phyloP scores from a whole-genome alignment of 2,888 invertebrate species.

The Tipula helvola region DNA sequence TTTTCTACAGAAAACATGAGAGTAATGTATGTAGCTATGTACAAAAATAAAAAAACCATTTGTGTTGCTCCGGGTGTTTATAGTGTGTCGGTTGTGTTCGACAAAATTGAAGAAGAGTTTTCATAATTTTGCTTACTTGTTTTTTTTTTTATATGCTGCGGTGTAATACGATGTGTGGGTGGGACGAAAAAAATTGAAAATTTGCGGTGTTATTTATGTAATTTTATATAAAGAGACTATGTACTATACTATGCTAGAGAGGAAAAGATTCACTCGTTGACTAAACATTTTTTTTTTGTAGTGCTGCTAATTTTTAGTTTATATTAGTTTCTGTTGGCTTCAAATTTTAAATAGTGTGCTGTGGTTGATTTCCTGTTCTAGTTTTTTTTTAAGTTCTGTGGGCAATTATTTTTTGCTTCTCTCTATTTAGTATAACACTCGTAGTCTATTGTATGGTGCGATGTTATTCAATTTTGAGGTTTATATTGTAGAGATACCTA shows the following conservation, averaged over 20 bases:
- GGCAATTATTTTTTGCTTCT: background rate
- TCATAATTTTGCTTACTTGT: background rate
- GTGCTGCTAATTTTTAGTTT: background rate
- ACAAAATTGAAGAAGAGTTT: conserved; percentile 4
- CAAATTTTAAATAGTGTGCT: background rate
- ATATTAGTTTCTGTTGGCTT: background rate
- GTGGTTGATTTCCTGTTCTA: background rate
- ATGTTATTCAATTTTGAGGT: background rate
- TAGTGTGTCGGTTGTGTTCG: background rate
- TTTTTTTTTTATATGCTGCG: background rate
- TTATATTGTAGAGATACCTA: background rate
- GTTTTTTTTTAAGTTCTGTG: background rate
- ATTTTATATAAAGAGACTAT: background rate
- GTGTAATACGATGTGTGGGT: background rate
- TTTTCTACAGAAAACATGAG: background rate
- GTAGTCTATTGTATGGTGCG: background rate
- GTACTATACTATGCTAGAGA: background rate
- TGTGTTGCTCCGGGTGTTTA: background rate
- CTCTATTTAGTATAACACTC: background rate
- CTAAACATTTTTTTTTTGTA: background rate
- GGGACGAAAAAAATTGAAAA: background rate
- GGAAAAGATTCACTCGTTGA: background rate
- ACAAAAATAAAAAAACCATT: background rate
- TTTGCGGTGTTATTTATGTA: background rate
- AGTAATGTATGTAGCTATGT: background rate